Base-by-base conservation (phyloP, 1,140 invertebrate genomes). In the Temnothorax nylanderi region DNA sequence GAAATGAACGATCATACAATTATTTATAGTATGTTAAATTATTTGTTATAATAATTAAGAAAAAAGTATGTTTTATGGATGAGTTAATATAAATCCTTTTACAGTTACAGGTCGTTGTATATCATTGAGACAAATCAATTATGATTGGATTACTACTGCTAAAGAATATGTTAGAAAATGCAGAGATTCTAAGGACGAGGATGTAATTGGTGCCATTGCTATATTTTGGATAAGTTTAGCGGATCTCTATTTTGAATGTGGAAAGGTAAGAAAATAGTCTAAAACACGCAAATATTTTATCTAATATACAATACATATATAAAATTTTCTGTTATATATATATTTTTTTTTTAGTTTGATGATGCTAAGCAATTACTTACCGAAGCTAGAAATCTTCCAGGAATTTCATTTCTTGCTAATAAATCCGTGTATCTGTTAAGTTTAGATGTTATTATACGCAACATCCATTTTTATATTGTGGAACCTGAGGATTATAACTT, bases 191-290 rank as follows among this genome's bases (percentile, higher is more conserved):
- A 51, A 76, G 3, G 91, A 93, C 18, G n/a, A 44, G 21, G 49
- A 88, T 62, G 91, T 88, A 62, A 84, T 80, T 6, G 76, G 75
- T 13, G 60, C 85, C 1, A 88, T 94, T 21, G 89, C 88, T 44
- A 64, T 92, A 41, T 95, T 93, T 87, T 93, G 90, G 88, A 88
- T 94, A 56, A 93, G 91, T 85, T 91, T 95, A 44, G 91, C 94
- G 54, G 93, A 95, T 47, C 93, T 93, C 80, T 94, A 95, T 69
- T 94, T 94, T 18, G 91, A 94, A 88, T 91, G 88, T 65, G 90
- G 90, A 32, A 92, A 92, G 90, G 94, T 51, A 18, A 51, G 72
- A 80, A 49, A 58, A 82, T 77, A 64, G 5, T 41, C 10, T 11
- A 18, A 37, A 21, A 10, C 34, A 41, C n/a, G 21, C 32, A 54